phyloP scores from a whole-genome alignment of 2,888 invertebrate genomes.

The Sphaerophoria rueppellii region DNA sequence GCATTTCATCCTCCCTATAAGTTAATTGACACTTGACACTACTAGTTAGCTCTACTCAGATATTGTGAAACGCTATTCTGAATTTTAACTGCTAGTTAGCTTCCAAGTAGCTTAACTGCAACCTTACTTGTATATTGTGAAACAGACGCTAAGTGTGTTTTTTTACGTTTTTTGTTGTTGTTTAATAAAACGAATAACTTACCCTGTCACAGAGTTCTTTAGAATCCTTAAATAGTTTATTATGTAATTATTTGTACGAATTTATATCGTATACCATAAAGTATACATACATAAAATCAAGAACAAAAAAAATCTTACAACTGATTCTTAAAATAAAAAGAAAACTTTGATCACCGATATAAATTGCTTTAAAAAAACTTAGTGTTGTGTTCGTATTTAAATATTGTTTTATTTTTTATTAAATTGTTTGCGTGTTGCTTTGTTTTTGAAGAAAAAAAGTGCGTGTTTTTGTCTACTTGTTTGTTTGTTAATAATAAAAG shows the following conservation, averaged over 20 bases:
- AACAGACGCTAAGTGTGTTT: too few species aligned
- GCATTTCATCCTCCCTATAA: too few species aligned
- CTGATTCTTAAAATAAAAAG: slow-evolving; percentile 60
- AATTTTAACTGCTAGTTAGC: too few species aligned
- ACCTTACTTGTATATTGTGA: too few species aligned
- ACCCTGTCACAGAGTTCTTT: slow-evolving; percentile 58
- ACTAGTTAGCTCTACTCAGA: too few species aligned
- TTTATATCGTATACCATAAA: not conserved
- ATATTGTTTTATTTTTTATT: slow-evolving; percentile 20
- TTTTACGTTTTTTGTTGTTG: not conserved
- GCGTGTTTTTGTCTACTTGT: slow-evolving; percentile 55
- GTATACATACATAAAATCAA: slow-evolving; percentile 1
- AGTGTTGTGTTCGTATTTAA: slow-evolving; percentile 49
- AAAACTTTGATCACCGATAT: slow-evolving; percentile 73
- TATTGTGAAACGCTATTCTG: too few species aligned
- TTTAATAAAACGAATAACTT: slow-evolving; percentile 54
- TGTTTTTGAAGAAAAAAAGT: slow-evolving; percentile 38
- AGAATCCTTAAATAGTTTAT: slow-evolving; percentile 54
- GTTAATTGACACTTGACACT: too few species aligned
- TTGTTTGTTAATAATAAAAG: slow-evolving; percentile 9
- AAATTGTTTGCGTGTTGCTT: slow-evolving; percentile 38
- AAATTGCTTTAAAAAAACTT: slow-evolving; percentile 38
- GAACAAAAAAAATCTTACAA: slow-evolving; percentile 51
- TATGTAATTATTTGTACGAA: too few species aligned
- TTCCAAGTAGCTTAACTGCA: too few species aligned